phyloP scores from a whole-genome alignment of 1,140 invertebrate species.

The Drosophila mayri region DNA sequence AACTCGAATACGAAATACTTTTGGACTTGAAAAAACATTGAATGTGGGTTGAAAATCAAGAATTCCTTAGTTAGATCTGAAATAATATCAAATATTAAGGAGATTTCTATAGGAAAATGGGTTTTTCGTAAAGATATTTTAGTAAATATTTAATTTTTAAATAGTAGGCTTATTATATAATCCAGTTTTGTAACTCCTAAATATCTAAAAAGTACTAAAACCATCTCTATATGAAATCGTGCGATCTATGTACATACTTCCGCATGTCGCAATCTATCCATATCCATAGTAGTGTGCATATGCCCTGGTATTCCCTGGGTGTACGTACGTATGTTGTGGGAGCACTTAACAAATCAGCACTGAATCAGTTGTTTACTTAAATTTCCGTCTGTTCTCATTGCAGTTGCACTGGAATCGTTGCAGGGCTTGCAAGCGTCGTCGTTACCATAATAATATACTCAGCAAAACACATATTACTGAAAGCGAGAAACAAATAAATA shows the following conservation, averaged over 20 bases:
- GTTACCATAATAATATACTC: conserved; percentile 16
- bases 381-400: conserved; percentile 41
- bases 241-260: not conserved
- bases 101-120: no score
- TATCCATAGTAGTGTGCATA: not conserved
- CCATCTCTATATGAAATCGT: not conserved
- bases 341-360: conserved; percentile 49
- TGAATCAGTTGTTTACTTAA: conserved; percentile 41
- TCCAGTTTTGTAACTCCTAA: not conserved
- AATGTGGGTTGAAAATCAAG: not conserved
- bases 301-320: not conserved
- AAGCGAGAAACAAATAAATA: not conserved
- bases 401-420: conserved; percentile 47
- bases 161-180: not conserved
- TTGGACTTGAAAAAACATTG: not conserved
- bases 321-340: not conserved
- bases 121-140: not conserved
- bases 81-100: not conserved
- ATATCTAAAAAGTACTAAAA: not conserved
- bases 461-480: conserved; percentile 1
- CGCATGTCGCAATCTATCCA: not conserved
- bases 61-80: not conserved
- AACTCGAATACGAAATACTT: conserved; percentile 23
- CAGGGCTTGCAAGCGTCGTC: conserved; percentile 11
- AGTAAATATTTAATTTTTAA: not conserved